Evolutionary conservation across 1,140 invertebrate genomes (phyloP), one percentile per base, ranked within the genome.

Genomic region (Drosophila melanica): DNA sequence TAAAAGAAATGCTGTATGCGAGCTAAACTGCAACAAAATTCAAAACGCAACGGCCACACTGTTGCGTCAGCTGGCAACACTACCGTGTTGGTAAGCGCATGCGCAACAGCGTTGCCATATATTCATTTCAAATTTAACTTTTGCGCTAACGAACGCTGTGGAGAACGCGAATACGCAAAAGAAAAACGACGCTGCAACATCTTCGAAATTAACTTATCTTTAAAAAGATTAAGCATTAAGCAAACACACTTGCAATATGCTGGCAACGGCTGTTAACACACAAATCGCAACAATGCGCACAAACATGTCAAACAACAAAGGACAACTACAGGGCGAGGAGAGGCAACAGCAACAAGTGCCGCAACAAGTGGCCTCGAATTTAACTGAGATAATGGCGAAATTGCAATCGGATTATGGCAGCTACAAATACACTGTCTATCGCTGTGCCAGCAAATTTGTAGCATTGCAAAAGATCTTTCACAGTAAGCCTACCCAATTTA

Each of bases 371-470:
- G 48, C 33, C 39, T 42, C 37, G 8, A 78, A 71, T 30, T 68
- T 92, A 23, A 27, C 60, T 1, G 68, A 66, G n/a, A 91, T 92
- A 1, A 81, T 92, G 54, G 58, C 65, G 0, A 62, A 86, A 41
- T 41, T 92, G 16, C 77, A 90, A 39, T 11, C 44, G 44, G 87
- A 92, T 33, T 92, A 71, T 58, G 72, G 68, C 18, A 55, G 63
- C 6, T 91, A 91, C 47, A 92, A 92, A 66, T 92, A 89, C 51
- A 92, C 90, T 0, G 91, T 92, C 4, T 92, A 92, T 70, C 75
- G 91, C 3, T 92, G 91, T 66, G 91, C 91, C 44, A 74, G 75
- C 20, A 92, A 92, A 75, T 79, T 91, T 47, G 48, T 90, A 3
- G 76, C 81, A 7, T 33, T 92, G 14, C 90, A 92, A 41, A 91